These are phyloP conservation scores for Lysiphlebus fabarum DNA, from an alignment of 1,140 invertebrate species.

Conservation along the genomic window DNA sequence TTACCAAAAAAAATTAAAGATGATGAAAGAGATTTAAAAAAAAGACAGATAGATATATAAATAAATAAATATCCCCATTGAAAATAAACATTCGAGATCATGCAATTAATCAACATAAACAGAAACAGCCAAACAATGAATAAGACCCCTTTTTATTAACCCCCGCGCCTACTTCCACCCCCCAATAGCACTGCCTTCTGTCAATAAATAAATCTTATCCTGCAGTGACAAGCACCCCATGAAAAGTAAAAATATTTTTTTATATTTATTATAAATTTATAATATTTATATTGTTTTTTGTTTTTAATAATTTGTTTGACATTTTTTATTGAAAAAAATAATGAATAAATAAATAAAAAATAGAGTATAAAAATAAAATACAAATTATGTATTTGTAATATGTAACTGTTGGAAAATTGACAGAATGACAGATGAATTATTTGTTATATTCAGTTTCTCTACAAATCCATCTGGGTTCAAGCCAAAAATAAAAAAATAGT, in stretches of 20 bases:
- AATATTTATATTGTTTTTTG: too few species aligned
- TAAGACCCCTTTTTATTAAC: conserved; percentile 39
- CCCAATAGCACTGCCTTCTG: conserved; percentile 30
- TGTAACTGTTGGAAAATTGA: conserved; percentile 18
- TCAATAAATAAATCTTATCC: conserved; percentile 47
- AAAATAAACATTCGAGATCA: conserved; percentile 31
- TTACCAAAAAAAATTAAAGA: conserved; percentile 21
- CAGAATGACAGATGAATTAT: conserved; percentile 25
- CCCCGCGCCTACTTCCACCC: conserved; percentile 26
- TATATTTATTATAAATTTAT: too few species aligned
- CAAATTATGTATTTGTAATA: conserved; percentile 21
- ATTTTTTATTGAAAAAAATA: background rate
- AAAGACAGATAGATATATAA: too few species aligned
- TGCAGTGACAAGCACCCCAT: conserved; percentile 30
- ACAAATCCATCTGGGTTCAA: conserved; percentile 12
- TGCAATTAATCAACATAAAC: conserved; percentile 48
- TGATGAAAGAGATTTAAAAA: too few species aligned
- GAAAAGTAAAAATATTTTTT: background rate
- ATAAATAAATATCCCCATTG: background rate
- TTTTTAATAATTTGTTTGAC: background rate
- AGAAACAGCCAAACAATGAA: conserved; percentile 32
- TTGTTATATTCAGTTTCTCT: conserved; percentile 27
- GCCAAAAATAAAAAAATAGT: conserved; percentile 19
- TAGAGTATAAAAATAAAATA: background rate
- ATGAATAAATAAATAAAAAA: background rate